Evolutionary conservation across 2,888 invertebrate species (phyloP), one percentile per base, ranked within the genome.

Genomic region (Macroteleia sp.): DNA sequence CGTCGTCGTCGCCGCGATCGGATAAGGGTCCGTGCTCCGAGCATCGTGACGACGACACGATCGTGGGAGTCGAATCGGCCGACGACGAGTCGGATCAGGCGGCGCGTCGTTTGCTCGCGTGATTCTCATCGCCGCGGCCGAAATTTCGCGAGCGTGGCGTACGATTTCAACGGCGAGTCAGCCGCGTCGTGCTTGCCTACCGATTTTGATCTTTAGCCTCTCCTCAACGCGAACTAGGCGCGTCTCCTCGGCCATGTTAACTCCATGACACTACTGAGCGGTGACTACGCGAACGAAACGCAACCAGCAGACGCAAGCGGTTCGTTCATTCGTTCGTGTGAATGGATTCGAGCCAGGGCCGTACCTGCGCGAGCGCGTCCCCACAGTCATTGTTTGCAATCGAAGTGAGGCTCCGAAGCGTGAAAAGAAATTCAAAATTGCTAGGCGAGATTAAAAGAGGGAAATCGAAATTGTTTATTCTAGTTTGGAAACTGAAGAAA

Each of bases 191-290:
- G 39, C 5, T 17, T 81, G 79, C 96, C 93, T 94, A 97, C 97
- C 97, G 92, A 97, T 97, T 95, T 97, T 97, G 92, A 97, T 96
- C 95, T 96, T 96, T 93, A 97, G 94, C 93, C 96, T 95, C 94
- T 97, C 97, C 93, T 96, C 96, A 92, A 96, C 95, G 94, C 97
- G 95, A 93, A 97, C 96, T 94, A 95, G 94, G 94, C 95, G 95
- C 94, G 95, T 95, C 93, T 95, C 95, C 94, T 96, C 96, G 94
- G 96, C 96, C 96, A 96, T 96, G 95, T 96, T 96, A 95, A 94
- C 95, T 95, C 95, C 95, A 95, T 96, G 94, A 95, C 95, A 90
- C 86, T 86, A 85, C 76, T 71, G 64, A 74, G 69, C 66, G 59
- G n/a, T 74, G 74, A 79, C 75, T 79, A 76, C 75, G 62, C 79